Percentiles rank a stretch among this genome's conserved stretches.
Evolutionary conservation across 2,888 invertebrate genomes (phyloP).

Genomic region (Parnassius smintheus): DNA sequence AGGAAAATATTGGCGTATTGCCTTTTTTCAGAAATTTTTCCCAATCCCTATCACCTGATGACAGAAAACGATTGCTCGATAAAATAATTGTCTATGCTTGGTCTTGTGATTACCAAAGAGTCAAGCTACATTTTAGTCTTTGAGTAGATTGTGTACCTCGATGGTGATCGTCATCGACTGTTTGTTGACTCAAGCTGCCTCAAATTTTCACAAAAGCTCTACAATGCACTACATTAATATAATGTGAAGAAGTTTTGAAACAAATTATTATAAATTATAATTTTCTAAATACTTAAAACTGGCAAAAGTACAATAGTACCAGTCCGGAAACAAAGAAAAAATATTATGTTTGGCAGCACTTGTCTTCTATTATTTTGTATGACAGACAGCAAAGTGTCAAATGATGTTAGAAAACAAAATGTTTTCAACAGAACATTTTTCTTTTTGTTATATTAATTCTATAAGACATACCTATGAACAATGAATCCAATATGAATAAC

Average conservation of each 20-base stretch:
- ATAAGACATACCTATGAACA: background rate
- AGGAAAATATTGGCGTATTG: conserved; percentile 56
- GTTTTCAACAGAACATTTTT: background rate
- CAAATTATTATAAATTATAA: too few species aligned
- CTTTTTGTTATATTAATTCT: background rate
- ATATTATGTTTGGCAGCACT: too few species aligned
- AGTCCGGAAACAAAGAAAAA: too few species aligned
- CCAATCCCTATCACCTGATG: conserved; percentile 77
- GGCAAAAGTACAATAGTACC: too few species aligned
- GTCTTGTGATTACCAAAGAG: conserved; percentile 63
- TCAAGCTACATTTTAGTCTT: conserved; percentile 25
- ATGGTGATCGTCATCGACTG: too few species aligned
- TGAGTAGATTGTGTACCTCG: conserved; percentile 30
- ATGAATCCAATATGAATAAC: conserved; percentile 1
- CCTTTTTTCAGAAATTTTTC: conserved; percentile 62
- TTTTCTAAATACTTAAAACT: too few species aligned
- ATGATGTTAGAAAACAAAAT: background rate
- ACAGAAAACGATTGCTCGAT: conserved; percentile 70
- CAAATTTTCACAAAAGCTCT: too few species aligned
- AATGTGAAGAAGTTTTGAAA: too few species aligned
- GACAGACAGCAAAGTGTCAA: too few species aligned
- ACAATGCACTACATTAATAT: too few species aligned
- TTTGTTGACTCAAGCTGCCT: too few species aligned
- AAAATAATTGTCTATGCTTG: conserved; percentile 69
- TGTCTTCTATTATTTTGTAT: too few species aligned